Percentiles rank a stretch among this genome's conserved stretches.
Evolutionary conservation across 1,140 invertebrate genomes (phyloP).

Genomic region (Myzus persicae): DNA sequence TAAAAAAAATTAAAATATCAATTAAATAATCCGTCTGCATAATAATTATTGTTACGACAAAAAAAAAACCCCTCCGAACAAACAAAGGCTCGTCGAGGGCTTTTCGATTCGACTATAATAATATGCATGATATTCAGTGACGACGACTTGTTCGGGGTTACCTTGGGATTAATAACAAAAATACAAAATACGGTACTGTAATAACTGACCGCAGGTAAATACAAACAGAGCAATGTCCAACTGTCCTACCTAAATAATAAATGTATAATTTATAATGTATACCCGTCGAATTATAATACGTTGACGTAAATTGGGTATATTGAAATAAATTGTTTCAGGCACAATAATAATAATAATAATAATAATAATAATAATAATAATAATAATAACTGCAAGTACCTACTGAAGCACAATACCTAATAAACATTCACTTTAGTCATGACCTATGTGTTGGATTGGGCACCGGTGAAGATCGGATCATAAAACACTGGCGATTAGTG

Average conservation of each 20-base stretch:
- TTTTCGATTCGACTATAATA: background rate
- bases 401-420: background rate
- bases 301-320: background rate
- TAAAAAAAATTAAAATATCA: background rate
- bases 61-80: background rate
- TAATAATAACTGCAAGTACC: background rate
- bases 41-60: background rate
- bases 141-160: background rate
- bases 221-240: background rate
- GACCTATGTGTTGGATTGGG: background rate
- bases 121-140: background rate
- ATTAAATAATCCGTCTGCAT: background rate
- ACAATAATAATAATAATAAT: background rate
- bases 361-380: background rate
- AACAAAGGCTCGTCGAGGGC: background rate
- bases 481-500: background rate
- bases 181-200: background rate
- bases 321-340: background rate
- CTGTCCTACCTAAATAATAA: background rate
- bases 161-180: background rate
- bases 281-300: background rate
- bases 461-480: background rate
- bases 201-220: background rate
- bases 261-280: background rate
- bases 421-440: background rate